Percentiles rank a stretch among this genome's conserved stretches.
phyloP scores from a whole-genome alignment of 1,140 invertebrate genomes.

The Zaprionus camerounensis region DNA sequence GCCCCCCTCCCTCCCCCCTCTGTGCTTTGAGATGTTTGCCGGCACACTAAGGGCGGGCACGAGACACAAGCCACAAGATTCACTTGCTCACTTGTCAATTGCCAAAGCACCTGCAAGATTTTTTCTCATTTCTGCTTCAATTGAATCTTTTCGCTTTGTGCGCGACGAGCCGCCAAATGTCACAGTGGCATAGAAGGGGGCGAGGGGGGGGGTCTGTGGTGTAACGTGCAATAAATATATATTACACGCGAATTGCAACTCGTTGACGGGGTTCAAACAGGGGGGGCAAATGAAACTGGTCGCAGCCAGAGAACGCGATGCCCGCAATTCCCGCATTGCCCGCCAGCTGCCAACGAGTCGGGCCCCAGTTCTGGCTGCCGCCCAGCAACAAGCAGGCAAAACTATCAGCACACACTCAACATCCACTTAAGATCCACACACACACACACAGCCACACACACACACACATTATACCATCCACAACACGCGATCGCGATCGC shows the following conservation, averaged over 20 bases:
- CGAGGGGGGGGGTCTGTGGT: constrained; percentile 8
- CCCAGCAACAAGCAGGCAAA: constrained; percentile 64
- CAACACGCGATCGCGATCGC: constrained; percentile 59
- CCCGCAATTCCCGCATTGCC: not conserved
- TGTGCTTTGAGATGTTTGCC: constrained; percentile 54
- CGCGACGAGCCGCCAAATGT: constrained; percentile 57
- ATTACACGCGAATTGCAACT: constrained; percentile 74
- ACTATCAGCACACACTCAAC: not conserved
- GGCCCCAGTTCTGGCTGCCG: constrained; percentile 54
- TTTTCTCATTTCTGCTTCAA: constrained; percentile 59
- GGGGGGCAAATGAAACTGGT: constrained; percentile 54
- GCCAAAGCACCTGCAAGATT: constrained; percentile 67
- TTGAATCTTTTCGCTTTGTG: constrained; percentile 70
- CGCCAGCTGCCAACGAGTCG: not conserved
- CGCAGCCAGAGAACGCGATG: constrained; percentile 23
- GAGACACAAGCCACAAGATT: constrained; percentile 56
- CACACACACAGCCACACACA: not conserved
- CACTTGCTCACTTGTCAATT: constrained; percentile 28
- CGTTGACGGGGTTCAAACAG: constrained; percentile 23
- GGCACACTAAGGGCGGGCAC: constrained; percentile 39
- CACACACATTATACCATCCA: not conserved
- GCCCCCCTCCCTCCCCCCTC: not conserved
- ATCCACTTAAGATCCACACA: constrained; percentile 12
- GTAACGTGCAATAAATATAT: constrained; percentile 75
- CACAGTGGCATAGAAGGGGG: not conserved